phyloP scores from a whole-genome alignment of 2,113 vertebrate species.

The Anarrhichthys ocellatus region DNA sequence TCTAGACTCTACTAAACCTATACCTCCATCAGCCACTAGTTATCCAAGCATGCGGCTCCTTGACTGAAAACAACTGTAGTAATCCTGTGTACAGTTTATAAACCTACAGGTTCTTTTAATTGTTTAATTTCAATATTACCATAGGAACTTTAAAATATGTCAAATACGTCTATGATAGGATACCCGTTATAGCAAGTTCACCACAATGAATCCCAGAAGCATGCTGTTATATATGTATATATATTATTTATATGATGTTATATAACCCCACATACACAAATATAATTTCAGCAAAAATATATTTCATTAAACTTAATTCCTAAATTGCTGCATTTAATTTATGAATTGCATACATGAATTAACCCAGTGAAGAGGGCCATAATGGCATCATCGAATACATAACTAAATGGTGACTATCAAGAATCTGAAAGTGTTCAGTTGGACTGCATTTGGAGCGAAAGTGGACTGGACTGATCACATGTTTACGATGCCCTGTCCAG shows the following conservation, averaged over 20 bases:
- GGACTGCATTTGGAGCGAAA: neutral
- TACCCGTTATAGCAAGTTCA: neutral
- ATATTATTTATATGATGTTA: neutral
- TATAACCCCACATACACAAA: neutral
- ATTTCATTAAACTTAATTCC: neutral
- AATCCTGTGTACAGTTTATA: neutral
- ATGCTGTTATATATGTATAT: neutral
- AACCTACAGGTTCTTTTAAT: neutral
- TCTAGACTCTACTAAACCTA: neutral
- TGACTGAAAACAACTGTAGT: neutral
- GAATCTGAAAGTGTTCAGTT: neutral
- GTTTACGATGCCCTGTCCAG: neutral
- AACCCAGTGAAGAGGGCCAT: neutral
- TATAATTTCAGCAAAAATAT: neutral
- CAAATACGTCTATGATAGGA: neutral
- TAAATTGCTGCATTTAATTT: neutral
- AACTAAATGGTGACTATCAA: neutral
- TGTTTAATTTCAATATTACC: neutral
- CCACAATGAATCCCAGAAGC: neutral
- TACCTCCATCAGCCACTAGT: constrained; percentile 29
- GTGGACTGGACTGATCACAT: neutral
- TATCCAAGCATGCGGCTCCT: neutral
- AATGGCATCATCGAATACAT: neutral
- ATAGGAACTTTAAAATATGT: neutral
- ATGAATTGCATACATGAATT: neutral